Conservation (phyloP, 2,797 vertebrate genomes). For the Argya squamiceps region DNA sequence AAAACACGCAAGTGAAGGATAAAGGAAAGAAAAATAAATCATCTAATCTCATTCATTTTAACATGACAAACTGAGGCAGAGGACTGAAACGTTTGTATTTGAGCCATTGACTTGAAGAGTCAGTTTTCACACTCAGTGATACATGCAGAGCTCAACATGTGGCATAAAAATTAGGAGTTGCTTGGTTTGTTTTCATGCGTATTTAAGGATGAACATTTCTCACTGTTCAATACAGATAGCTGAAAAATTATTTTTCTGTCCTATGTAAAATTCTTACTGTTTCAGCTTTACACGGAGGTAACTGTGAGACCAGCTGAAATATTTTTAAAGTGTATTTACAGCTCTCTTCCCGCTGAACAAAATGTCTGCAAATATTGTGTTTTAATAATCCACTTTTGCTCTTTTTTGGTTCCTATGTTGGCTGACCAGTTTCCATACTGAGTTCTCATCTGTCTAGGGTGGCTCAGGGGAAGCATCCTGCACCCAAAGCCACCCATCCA, state of each 20-base stretch:
- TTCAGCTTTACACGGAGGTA: neutral
- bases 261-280: neutral
- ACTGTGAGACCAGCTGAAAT: neutral
- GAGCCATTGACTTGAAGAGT: neutral
- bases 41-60: neutral
- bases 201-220: neutral
- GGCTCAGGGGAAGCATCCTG: neutral
- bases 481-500: neutral
- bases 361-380: fast-evolving
- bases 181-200: neutral
- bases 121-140: neutral
- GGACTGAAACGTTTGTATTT: neutral
- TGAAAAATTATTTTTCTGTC: neutral
- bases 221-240: neutral
- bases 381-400: neutral
- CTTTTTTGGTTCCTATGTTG: neutral
- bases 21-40: neutral
- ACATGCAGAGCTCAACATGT: neutral
- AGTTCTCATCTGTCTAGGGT: neutral
- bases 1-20: neutral
- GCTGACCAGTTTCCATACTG: neutral
- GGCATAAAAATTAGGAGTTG: neutral
- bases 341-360: neutral
- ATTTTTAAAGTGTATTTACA: neutral
- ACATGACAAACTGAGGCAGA: neutral